These are phyloP conservation scores for Erynnis tages DNA, from an alignment of 2,888 invertebrate genomes.

Conservation along the genomic window DNA sequence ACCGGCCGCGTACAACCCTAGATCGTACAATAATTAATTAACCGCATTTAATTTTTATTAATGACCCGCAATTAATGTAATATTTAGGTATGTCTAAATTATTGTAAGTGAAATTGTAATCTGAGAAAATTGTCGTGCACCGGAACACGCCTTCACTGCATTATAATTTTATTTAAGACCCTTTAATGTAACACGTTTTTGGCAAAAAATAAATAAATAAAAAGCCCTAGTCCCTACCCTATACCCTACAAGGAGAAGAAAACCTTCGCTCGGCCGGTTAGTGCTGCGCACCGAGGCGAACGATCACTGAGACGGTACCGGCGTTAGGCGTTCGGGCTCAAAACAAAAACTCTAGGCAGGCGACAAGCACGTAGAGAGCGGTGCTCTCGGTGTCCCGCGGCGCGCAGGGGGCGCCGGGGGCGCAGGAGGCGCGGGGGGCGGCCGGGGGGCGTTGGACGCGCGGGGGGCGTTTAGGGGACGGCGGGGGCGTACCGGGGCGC, in stretches of 20 bases:
- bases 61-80: too few relatives aligned
- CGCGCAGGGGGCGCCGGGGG: constrained; percentile 37
- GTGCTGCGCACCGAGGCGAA: constrained; percentile 71
- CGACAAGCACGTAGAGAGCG: constrained; percentile 77
- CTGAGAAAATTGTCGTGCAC: too few relatives aligned
- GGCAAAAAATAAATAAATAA: too few relatives aligned
- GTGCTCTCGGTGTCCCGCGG: constrained; percentile 59
- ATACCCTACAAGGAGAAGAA: constrained; percentile 35
- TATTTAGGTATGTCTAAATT: too few relatives aligned
- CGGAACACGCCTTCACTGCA: too few relatives aligned
- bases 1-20: too few relatives aligned
- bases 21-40: too few relatives aligned
- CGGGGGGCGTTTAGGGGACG: constrained; percentile 34
- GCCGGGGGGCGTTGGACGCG: constrained; percentile 31
- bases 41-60: too few relatives aligned
- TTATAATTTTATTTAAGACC: too few relatives aligned
- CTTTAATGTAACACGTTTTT: too few relatives aligned
- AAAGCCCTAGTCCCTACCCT: constrained; percentile 17
- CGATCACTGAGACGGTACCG: constrained; percentile 72
- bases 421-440: constrained; percentile 32
- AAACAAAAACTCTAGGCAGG: constrained; percentile 81
- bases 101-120: too few relatives aligned
- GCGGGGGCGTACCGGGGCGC: constrained; percentile 61
- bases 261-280: constrained; percentile 52
- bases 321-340: constrained; percentile 51